phyloP scores from a whole-genome alignment of 2,797 vertebrate genomes.

The Gobio occitaniae region DNA sequence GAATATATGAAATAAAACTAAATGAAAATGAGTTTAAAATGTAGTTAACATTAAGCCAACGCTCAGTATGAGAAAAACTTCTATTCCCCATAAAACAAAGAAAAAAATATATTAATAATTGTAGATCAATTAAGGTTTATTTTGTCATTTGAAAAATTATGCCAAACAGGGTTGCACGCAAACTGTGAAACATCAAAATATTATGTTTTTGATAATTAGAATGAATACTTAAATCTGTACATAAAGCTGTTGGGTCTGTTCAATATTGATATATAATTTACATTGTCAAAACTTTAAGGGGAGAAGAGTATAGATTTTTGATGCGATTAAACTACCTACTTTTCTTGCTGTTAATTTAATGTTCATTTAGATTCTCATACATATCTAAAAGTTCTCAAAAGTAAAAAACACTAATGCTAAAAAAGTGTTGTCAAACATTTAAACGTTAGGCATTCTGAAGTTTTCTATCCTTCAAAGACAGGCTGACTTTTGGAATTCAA shows the following conservation, averaged over 20 bases:
- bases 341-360: neutral
- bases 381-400: neutral
- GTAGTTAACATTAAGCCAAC: no score
- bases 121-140: no score
- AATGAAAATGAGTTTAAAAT: neutral
- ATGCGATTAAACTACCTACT: neutral
- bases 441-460: constrained; percentile 23
- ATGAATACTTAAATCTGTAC: neutral
- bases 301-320: neutral
- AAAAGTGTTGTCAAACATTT: constrained; percentile 12
- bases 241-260: neutral
- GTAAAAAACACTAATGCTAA: constrained; percentile 14
- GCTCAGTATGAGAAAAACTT: no score
- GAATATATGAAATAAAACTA: neutral
- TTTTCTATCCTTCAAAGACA: constrained; percentile 59
- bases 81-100: no score
- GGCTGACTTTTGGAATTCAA: constrained; percentile 59
- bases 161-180: neutral
- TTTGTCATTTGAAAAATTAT: neutral
- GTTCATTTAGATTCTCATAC: neutral
- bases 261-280: neutral
- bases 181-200: neutral
- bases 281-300: neutral
- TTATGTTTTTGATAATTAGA: neutral
- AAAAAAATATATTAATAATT: no score